phyloP scores from a whole-genome alignment of 2,113 vertebrate species.

The Monarcha castaneiventris region DNA sequence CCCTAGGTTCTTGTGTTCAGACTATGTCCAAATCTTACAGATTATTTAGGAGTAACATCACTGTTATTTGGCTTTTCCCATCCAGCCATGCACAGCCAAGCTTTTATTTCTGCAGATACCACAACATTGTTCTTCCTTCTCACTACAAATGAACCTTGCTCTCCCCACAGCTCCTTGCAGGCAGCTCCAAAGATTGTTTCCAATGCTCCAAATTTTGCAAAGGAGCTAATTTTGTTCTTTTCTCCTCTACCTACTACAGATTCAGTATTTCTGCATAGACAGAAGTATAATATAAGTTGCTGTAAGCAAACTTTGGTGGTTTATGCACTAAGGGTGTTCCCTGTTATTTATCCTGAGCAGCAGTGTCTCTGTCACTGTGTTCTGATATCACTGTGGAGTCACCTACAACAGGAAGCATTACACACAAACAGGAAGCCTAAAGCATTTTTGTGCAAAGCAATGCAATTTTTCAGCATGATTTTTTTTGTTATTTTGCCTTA shows the following conservation, averaged over 20 bases:
- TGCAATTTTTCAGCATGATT: neutral
- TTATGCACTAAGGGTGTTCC: neutral
- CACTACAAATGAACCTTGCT: neutral
- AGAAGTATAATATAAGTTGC: rapidly evolving
- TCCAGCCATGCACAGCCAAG: neutral
- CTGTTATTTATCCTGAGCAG: neutral
- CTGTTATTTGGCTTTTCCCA: neutral
- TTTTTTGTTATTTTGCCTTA: neutral
- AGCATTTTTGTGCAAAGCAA: neutral
- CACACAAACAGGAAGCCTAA: neutral
- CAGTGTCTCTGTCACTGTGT: neutral
- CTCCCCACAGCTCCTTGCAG: neutral
- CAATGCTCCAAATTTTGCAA: neutral
- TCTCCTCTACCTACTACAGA: neutral
- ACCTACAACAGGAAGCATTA: neutral
- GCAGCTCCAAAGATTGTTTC: neutral
- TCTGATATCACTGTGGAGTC: neutral
- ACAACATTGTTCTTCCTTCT: neutral
- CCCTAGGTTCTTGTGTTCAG: neutral
- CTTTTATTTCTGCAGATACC: neutral
- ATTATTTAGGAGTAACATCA: neutral
- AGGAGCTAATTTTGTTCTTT: neutral
- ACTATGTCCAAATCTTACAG: neutral
- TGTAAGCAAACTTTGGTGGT: neutral
- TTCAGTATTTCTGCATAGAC: neutral